Conservation (phyloP, 1,140 invertebrate genomes). For the Nixonia krombeini region DNA sequence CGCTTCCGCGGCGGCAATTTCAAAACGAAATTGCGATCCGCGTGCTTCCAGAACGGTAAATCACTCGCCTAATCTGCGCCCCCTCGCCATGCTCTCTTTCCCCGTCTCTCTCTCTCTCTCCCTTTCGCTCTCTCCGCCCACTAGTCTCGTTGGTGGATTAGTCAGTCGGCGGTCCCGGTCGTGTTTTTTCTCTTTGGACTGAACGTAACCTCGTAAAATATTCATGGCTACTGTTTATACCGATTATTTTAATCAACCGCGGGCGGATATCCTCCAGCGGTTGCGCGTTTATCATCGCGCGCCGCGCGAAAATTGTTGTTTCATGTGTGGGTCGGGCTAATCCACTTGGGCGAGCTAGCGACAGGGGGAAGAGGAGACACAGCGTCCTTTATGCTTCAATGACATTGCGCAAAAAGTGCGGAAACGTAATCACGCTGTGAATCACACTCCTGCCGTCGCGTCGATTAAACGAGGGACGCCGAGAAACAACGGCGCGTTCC, state of each 20-base stretch:
- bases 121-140: conserved; percentile 25
- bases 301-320: conserved; percentile 15
- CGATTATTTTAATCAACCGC: conserved; percentile 44
- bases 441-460: too few relatives aligned
- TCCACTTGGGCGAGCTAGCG: too few relatives aligned
- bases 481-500: too few relatives aligned
- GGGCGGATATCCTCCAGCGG: conserved; percentile 20
- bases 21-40: conserved; percentile 50
- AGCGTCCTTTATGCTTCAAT: too few relatives aligned
- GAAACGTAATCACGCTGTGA: too few relatives aligned
- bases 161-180: conserved; percentile 22
- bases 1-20: conserved; percentile 49
- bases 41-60: conserved; percentile 42
- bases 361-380: too few relatives aligned
- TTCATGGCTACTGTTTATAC: conserved; percentile 39
- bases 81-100: too few relatives aligned
- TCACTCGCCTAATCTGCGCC: conserved; percentile 49
- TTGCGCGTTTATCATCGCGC: conserved; percentile 19
- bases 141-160: conserved; percentile 26
- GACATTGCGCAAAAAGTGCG: neutral
- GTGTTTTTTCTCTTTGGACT: conserved; percentile 24
- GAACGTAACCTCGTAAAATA: conserved; percentile 30
- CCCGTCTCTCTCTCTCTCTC: too few relatives aligned
- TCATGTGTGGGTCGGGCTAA: too few relatives aligned
- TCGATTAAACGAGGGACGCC: neutral